Percentiles rank a stretch among this genome's conserved stretches.
phyloP scores from a whole-genome alignment of 2,113 vertebrate genomes.

The Tor tambroides region DNA sequence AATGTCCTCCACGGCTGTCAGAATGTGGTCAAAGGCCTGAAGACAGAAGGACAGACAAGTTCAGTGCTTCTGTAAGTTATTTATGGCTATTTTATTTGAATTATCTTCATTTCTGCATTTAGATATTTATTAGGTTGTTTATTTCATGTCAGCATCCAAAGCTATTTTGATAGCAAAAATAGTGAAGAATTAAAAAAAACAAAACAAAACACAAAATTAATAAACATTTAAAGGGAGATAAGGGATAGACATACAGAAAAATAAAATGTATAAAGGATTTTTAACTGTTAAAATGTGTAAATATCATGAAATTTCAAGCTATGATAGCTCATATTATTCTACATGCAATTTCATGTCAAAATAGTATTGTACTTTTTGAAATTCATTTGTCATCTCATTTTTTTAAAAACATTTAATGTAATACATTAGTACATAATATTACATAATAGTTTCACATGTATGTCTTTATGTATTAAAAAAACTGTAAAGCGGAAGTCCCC shows the following conservation, averaged over 20 bases:
- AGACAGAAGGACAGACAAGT: slow-evolving; percentile 49
- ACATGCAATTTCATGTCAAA: too few species aligned
- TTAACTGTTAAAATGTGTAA: background rate
- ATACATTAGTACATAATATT: too few species aligned
- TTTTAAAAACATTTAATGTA: too few species aligned
- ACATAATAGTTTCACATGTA: too few species aligned
- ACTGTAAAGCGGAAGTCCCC: too few species aligned
- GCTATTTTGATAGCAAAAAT: background rate
- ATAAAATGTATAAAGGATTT: background rate
- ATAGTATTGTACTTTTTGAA: too few species aligned
- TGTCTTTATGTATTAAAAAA: too few species aligned
- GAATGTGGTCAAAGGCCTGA: slow-evolving; percentile 95
- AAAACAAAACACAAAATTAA: background rate
- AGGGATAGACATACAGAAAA: background rate
- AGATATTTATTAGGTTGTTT: background rate
- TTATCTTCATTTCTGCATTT: background rate
- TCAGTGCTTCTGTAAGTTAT: too few species aligned
- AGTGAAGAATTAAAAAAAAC: background rate
- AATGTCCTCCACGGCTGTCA: slow-evolving; percentile 95
- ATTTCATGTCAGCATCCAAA: background rate
- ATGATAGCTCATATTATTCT: too few species aligned
- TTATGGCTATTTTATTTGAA: background rate
- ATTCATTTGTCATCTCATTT: too few species aligned
- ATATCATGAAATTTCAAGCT: too few species aligned
- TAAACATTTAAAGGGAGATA: background rate